A percentile compares a stretch with the other conserved stretches of the same genome.
Conservation (phyloP, 30 jellyfish, hydroid and myxozoan genomes). For the Cassiopea xamachana region DNA sequence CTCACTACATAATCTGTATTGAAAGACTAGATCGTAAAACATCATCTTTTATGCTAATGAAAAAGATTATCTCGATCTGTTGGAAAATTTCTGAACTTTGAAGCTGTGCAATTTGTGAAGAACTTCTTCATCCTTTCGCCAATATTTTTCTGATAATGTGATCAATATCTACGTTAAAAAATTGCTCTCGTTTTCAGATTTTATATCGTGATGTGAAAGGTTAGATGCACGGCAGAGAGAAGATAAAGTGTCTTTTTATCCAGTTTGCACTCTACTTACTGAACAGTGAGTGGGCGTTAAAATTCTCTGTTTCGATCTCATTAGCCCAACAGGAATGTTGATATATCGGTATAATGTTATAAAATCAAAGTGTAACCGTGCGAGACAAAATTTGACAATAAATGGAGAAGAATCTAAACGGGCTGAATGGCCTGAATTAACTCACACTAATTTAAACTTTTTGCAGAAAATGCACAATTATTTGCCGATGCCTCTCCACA, state of each 20-base stretch:
- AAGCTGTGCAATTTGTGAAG: background rate
- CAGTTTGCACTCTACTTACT: background rate
- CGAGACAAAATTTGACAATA: too few species aligned
- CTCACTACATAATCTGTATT: background rate
- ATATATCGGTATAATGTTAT: too few species aligned
- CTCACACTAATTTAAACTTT: too few species aligned
- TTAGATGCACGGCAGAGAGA: background rate
- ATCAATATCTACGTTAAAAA: background rate
- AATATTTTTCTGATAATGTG: background rate
- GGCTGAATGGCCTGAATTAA: too few species aligned
- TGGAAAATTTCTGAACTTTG: background rate
- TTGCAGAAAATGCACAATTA: too few species aligned
- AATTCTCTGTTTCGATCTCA: too few species aligned
- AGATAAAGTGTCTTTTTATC: background rate
- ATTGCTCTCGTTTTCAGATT: background rate
- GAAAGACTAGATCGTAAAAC: background rate
- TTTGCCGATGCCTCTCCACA: too few species aligned
- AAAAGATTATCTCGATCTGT: background rate
- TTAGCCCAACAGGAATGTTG: too few species aligned
- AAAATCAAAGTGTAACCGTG: too few species aligned
- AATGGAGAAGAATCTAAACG: too few species aligned
- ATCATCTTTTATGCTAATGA: background rate
- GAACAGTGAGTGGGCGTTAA: background rate
- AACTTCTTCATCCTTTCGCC: background rate
- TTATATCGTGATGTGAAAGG: background rate